These are phyloP conservation scores for Diacarnus erythraeanus DNA, from an alignment of 37 sponge, comb jelly and placozoan genomes.

Conservation along the genomic window DNA sequence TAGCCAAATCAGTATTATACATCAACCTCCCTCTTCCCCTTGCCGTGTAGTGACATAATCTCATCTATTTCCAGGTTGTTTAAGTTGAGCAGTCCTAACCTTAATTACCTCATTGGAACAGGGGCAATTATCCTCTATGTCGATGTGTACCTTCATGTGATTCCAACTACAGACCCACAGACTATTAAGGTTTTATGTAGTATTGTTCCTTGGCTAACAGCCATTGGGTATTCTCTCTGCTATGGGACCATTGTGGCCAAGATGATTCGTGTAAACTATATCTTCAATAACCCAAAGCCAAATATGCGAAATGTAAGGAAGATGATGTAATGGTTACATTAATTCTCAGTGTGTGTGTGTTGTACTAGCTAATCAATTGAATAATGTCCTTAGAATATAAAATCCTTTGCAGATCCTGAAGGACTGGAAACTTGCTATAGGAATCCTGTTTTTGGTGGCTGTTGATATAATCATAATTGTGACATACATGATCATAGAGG, in stretches of 20 bases:
- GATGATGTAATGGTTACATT: background rate
- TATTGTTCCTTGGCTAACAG: constrained; percentile 25
- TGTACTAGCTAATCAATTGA: background rate
- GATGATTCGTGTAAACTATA: constrained; percentile 54
- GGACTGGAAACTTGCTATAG: constrained; percentile 32
- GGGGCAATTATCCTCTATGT: constrained; percentile 49
- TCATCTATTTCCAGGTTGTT: too few relatives aligned
- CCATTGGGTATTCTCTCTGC: constrained; percentile 59
- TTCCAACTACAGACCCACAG: constrained; percentile 1
- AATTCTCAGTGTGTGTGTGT: background rate
- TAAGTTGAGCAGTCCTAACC: constrained; percentile 35
- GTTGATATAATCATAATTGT: constrained; percentile 25
- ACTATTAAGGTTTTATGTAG: constrained; percentile 31
- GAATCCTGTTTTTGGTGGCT: constrained; percentile 16
- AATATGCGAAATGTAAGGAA: background rate
- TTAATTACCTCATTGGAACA: constrained; percentile 39
- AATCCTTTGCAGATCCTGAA: constrained; percentile 13
- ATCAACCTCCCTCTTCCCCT: too few relatives aligned
- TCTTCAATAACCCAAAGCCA: constrained; percentile 40
- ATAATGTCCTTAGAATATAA: too few relatives aligned
- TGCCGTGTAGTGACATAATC: too few relatives aligned
- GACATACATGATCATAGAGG: background rate
- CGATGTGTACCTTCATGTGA: background rate
- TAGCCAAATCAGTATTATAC: too few relatives aligned
- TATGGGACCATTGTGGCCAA: constrained; percentile 64